Conservation (phyloP, 2,797 vertebrate genomes). For the Bucorvus abyssinicus region DNA sequence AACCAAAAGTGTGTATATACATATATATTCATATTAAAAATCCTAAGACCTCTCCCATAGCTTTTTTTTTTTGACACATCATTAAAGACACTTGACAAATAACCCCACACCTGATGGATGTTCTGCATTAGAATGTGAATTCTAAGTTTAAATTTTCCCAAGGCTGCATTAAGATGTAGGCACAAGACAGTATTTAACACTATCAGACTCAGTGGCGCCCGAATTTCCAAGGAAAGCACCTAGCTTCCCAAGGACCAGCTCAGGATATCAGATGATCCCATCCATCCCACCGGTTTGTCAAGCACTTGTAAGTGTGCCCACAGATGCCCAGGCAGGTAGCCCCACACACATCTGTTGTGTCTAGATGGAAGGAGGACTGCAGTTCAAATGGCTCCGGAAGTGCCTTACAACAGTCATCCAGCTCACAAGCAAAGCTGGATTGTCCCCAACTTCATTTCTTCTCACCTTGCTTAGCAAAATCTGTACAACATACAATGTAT, state of each 20-base stretch:
- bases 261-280: background rate
- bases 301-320: background rate
- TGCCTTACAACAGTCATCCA: background rate
- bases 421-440: background rate
- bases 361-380: background rate
- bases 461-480: background rate
- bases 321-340: background rate
- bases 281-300: background rate
- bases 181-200: background rate
- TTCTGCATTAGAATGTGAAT: background rate
- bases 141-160: background rate
- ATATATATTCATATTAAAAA: background rate
- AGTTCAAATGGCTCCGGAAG: background rate
- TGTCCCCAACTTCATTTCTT: background rate
- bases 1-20: background rate
- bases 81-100: background rate
- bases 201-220: background rate
- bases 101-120: background rate
- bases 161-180: background rate
- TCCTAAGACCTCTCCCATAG: background rate
- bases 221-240: background rate
- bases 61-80: background rate
- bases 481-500: rapidly evolving
- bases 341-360: rapidly evolving
- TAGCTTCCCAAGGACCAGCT: background rate